Evolutionary conservation across 2,113 vertebrate species (phyloP).

Genomic region (Neodon shergylaensis): DNA sequence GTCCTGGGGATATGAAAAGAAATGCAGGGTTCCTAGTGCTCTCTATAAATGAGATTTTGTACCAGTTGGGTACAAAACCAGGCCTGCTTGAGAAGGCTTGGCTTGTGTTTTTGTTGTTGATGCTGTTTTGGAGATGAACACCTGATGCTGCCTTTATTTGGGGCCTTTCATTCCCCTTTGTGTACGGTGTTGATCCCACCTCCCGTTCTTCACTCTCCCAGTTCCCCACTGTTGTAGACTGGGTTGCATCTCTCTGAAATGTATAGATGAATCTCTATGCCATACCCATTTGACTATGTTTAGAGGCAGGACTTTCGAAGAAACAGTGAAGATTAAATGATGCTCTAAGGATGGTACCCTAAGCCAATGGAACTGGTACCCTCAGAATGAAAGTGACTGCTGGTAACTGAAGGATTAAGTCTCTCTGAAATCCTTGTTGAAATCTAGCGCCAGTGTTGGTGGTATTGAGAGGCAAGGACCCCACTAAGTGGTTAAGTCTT

Average conservation of each 20-base stretch:
- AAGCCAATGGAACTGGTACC: background rate
- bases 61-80: background rate
- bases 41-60: background rate
- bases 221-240: background rate
- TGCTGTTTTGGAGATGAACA: background rate
- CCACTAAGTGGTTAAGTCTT: background rate
- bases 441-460: background rate
- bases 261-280: background rate
- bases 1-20: background rate
- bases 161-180: background rate
- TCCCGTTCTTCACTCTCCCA: background rate
- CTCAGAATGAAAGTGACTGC: background rate
- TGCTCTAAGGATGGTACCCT: background rate
- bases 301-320: background rate
- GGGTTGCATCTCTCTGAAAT: background rate
- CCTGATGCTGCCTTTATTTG: background rate
- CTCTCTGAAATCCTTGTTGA: background rate
- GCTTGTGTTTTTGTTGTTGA: background rate
- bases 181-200: background rate
- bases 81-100: background rate
- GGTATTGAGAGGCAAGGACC: background rate
- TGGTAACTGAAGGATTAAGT: background rate
- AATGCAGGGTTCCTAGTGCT: rapidly evolving
- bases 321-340: background rate
- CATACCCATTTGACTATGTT: background rate